Evolutionary conservation across 2,888 invertebrate species (phyloP).

Genomic region (Apeira syringaria): DNA sequence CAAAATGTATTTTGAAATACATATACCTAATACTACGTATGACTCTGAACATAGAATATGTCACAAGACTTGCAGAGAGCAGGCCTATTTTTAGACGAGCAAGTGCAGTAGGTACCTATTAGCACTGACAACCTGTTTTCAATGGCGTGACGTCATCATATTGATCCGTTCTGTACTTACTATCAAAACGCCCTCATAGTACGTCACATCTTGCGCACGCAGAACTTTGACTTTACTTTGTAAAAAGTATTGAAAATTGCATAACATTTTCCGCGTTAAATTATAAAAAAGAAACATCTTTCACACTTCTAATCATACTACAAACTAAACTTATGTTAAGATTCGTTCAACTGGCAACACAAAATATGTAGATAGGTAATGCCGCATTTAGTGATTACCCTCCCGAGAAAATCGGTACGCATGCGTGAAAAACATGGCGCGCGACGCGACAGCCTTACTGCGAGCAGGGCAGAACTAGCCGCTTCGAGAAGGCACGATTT

Average conservation of each 20-base stretch:
- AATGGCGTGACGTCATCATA: slow-evolving; percentile 77
- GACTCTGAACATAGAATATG: slow-evolving; percentile 6
- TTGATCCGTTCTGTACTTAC: slow-evolving; percentile 53
- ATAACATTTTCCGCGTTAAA: not conserved
- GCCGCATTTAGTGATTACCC: slow-evolving; percentile 66
- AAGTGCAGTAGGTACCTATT: too few species aligned
- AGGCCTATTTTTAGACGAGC: slow-evolving; percentile 31
- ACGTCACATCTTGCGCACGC: slow-evolving; percentile 54
- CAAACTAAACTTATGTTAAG: too few species aligned
- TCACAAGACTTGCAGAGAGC: slow-evolving; percentile 1
- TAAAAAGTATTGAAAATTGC: not conserved
- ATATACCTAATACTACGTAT: too few species aligned
- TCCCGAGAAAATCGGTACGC: slow-evolving; percentile 56
- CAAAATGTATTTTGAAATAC: too few species aligned
- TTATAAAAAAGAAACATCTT: not conserved
- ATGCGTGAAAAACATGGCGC: slow-evolving; percentile 77
- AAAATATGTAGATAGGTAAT: slow-evolving; percentile 35
- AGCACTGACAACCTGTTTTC: slow-evolving; percentile 45
- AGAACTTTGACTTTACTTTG: slow-evolving; percentile 11
- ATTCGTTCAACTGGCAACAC: slow-evolving; percentile 44
- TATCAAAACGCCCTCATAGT: slow-evolving; percentile 50
- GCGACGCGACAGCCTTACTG: slow-evolving; percentile 53
- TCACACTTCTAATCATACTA: too few species aligned
- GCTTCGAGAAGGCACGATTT: slow-evolving; percentile 50
- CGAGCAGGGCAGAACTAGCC: slow-evolving; percentile 54